Evolutionary conservation across 2,113 vertebrate species (phyloP).

Genomic region (Narcine bancroftii): DNA sequence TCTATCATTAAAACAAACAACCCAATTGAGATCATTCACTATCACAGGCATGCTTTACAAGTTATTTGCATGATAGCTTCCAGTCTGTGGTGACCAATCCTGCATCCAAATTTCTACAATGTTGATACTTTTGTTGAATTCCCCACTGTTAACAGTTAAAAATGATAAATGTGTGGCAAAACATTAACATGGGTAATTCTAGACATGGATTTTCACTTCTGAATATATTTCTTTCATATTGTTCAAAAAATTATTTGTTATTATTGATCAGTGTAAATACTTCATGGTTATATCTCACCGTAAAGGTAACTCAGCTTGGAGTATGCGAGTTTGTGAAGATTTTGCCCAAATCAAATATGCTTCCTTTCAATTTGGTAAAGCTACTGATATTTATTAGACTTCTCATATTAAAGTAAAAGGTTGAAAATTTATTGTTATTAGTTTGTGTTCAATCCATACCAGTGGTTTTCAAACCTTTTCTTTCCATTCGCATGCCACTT

Average conservation of each 20-base stretch:
- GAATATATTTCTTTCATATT: not conserved
- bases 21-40: not conserved
- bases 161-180: not conserved
- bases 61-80: not conserved
- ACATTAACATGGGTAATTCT: not conserved
- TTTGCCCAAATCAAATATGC: not conserved
- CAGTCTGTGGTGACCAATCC: not conserved
- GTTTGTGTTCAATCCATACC: too few relatives aligned
- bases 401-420: not conserved
- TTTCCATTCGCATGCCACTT: too few relatives aligned
- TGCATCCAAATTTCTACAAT: not conserved
- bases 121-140: not conserved
- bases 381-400: not conserved
- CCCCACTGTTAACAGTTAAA: not conserved
- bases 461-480: too few relatives aligned
- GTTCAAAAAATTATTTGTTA: too few relatives aligned
- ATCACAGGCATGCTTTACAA: not conserved
- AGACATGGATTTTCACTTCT: not conserved
- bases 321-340: not conserved
- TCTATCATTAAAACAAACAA: not conserved
- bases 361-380: not conserved
- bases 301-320: not conserved
- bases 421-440: not conserved
- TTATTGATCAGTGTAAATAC: not conserved
- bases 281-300: not conserved